phyloP scores from a whole-genome alignment of 2,888 invertebrate species.

The Palloptera scutellata region DNA sequence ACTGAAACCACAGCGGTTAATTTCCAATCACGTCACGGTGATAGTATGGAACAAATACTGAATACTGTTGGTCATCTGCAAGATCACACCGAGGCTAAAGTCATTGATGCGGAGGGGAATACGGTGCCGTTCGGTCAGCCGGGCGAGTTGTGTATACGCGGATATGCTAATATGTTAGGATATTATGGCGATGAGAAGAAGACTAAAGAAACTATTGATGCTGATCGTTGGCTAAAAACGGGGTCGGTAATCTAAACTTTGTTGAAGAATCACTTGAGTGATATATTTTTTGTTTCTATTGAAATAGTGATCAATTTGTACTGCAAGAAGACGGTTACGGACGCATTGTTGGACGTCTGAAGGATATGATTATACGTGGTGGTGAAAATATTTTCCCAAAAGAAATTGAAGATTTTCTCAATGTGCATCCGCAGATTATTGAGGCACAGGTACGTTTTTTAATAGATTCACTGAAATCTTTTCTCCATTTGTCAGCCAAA shows the following conservation, averaged over 20 bases:
- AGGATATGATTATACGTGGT: conserved; percentile 81
- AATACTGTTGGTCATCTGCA: conserved; percentile 68
- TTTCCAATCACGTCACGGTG: conserved; percentile 67
- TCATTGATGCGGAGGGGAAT: conserved; percentile 70
- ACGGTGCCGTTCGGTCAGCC: conserved; percentile 72
- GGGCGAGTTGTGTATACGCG: conserved; percentile 78
- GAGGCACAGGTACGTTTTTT: conserved; percentile 71
- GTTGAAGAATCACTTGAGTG: background rate
- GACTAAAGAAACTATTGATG: conserved; percentile 72
- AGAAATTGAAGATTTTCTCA: conserved; percentile 79
- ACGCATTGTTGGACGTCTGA: conserved; percentile 74
- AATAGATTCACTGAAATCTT: background rate
- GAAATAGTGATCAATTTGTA: conserved; percentile 66
- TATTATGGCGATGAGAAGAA: conserved; percentile 79
- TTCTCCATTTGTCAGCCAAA: too few species aligned
- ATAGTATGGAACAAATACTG: conserved; percentile 62
- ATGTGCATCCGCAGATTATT: conserved; percentile 72
- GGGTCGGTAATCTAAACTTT: conserved; percentile 66
- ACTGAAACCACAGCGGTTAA: conserved; percentile 68
- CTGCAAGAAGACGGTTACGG: conserved; percentile 74
- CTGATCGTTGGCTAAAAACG: conserved; percentile 78
- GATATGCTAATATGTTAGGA: conserved; percentile 75
- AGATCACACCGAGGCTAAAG: conserved; percentile 68
- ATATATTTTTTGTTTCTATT: background rate
- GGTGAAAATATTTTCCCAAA: conserved; percentile 85